Base-by-base conservation (phyloP, 2,888 invertebrate genomes). In the Acanthosepion pharaonis region DNA sequence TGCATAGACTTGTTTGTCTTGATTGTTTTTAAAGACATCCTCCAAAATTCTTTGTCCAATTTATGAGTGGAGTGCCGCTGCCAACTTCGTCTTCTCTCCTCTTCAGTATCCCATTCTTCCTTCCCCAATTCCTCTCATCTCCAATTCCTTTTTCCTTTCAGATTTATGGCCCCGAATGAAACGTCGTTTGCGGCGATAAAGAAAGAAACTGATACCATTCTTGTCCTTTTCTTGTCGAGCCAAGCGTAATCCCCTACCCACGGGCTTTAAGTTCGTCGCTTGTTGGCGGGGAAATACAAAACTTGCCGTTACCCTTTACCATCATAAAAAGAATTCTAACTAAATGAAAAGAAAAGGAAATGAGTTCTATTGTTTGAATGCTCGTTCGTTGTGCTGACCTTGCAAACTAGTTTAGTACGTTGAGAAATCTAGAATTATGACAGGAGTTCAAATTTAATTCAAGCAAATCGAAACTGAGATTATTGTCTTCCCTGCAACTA, bases 1-100 rank as follows among this genome's bases (percentile, higher is more conserved):
- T 78, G 78, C 78, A n/a, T 8, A 78, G 78, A n/a, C 78, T n/a
- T 78, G n/a, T 78, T 78, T 78, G 78, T 78, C 78, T 78, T 78
- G 78, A 78, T 78, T 78, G 78, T 78, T 78, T 78, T 78, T 78
- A 78, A 78, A 78, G 78, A 78, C 78, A 78, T 78, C 78, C 78
- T 78, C 78, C 78, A 78, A 78, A n/a, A 78, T 78, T 78, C 78
- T 78, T n/a, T 78, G 78, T 78, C n/a, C 78, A 78, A 78, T 78
- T n/a, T n/a, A 78, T 78, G 78, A 78, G 78, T 78, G 15, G 55
- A 18, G 55, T 15, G 55, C 20, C n/a, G n/a, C 78, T 78, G n/a
- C 78, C 20, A 55, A 55, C 20, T 55, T 55, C n/a, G 8, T 78
- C n/a, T n/a, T 78, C n/a, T 28, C 78, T 28, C n/a, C n/a, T n/a